Conservation (phyloP, 2,888 invertebrate genomes). For the Drosophila neonasuta region DNA sequence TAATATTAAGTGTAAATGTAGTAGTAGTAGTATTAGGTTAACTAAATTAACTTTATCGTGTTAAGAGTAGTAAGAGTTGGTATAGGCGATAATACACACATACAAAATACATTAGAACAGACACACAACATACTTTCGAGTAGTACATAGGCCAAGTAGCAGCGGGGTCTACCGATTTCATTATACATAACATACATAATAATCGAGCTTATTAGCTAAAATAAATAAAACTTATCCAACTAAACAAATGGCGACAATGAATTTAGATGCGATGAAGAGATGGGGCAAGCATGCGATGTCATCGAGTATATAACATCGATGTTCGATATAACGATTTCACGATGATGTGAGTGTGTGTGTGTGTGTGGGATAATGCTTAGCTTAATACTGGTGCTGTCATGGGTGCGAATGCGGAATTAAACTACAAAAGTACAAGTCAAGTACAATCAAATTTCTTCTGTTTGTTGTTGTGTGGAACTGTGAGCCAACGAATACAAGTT, state of each 20-base stretch:
- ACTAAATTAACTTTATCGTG: constrained; percentile 30
- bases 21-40: constrained; percentile 19
- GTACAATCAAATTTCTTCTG: constrained; percentile 29
- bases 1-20: constrained; percentile 50
- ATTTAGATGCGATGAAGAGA: constrained; percentile 16
- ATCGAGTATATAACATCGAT: constrained; percentile 27
- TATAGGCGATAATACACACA: constrained; percentile 68
- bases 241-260: constrained; percentile 63
- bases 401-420: constrained; percentile 65
- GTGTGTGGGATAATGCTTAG: constrained; percentile 62
- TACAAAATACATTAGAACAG: constrained; percentile 48
- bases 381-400: constrained; percentile 76
- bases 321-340: constrained; percentile 7
- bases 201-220: constrained; percentile 60
- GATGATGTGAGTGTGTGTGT: not conserved
- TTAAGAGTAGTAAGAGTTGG: constrained; percentile 45
- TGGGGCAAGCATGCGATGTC: constrained; percentile 42
- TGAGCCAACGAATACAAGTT: constrained; percentile 26
- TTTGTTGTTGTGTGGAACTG: constrained; percentile 38
- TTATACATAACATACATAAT: constrained; percentile 1
- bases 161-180: constrained; percentile 26
- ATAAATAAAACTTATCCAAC: constrained; percentile 68
- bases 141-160: constrained; percentile 46
- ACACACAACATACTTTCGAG: constrained; percentile 58
- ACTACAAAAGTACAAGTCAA: constrained; percentile 41